Percentiles rank a stretch among this genome's conserved stretches.
Conservation (phyloP, 2,888 invertebrate genomes). For the Amblyjoppa proteus region DNA sequence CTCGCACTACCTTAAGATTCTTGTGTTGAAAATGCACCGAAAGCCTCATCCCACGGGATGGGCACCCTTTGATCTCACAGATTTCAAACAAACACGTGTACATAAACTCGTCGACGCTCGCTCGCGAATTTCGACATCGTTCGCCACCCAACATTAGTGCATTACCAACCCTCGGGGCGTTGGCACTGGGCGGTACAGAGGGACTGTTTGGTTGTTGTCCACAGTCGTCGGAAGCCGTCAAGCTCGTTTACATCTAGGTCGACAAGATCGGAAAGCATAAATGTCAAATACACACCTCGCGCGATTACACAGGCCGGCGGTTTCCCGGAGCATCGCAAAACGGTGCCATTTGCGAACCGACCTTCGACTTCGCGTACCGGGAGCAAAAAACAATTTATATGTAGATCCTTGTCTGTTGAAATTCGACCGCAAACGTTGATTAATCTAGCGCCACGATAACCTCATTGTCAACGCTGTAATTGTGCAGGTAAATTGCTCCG, state of each 20-base stretch:
- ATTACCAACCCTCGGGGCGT: neutral
- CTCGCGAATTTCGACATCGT: slow-evolving; percentile 51
- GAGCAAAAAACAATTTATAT: slow-evolving; percentile 16
- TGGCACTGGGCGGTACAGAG: no score
- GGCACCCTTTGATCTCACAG: neutral
- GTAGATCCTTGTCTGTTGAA: neutral
- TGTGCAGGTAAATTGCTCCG: neutral
- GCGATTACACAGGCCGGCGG: slow-evolving; percentile 18
- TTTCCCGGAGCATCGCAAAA: slow-evolving; percentile 13
- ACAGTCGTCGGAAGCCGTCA: slow-evolving; percentile 43
- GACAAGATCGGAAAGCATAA: slow-evolving; percentile 70
- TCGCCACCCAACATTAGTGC: slow-evolving; percentile 44
- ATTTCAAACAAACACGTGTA: slow-evolving; percentile 13
- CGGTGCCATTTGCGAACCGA: slow-evolving; percentile 9
- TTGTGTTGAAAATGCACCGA: neutral
- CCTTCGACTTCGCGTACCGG: slow-evolving; percentile 8
- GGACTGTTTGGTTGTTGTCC: neutral
- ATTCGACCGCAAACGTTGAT: neutral
- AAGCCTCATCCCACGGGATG: neutral
- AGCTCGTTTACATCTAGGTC: slow-evolving; percentile 70
- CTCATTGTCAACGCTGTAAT: neutral
- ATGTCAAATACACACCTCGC: slow-evolving; percentile 70
- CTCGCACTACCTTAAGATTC: neutral
- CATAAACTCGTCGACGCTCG: neutral
- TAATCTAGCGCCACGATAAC: neutral